Conservation (phyloP, 1,140 invertebrate genomes). For the Colletes latitarsis region DNA sequence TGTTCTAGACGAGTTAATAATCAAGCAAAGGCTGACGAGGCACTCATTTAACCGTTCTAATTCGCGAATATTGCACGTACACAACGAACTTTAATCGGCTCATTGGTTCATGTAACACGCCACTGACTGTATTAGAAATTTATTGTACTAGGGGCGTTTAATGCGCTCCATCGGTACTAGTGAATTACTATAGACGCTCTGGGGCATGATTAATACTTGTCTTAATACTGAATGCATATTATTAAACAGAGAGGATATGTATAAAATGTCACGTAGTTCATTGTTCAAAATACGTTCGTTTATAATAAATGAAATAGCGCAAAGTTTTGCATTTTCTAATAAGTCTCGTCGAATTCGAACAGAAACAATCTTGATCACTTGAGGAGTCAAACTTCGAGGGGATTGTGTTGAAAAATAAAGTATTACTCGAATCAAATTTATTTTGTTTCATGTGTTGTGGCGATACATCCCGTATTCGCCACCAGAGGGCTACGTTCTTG, state of each 20-base stretch:
- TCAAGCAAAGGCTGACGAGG: slow-evolving; percentile 41
- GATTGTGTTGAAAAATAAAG: too few species aligned
- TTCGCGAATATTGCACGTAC: slow-evolving; percentile 41
- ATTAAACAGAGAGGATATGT: background rate
- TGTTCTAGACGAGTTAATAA: slow-evolving; percentile 36
- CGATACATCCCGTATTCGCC: too few species aligned
- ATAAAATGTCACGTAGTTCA: too few species aligned
- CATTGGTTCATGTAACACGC: slow-evolving; percentile 40
- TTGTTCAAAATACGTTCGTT: too few species aligned
- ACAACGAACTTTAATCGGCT: slow-evolving; percentile 47
- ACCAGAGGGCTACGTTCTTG: too few species aligned
- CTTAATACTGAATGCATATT: slow-evolving; percentile 14
- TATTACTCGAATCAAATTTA: too few species aligned
- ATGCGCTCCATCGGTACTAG: slow-evolving; percentile 35
- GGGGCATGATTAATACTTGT: slow-evolving; percentile 27
- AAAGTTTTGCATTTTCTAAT: too few species aligned
- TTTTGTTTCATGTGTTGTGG: too few species aligned
- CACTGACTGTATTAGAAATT: slow-evolving; percentile 45
- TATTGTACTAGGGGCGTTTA: slow-evolving; percentile 39
- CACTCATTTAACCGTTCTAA: slow-evolving; percentile 45
- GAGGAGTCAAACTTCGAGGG: too few species aligned
- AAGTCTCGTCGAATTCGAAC: too few species aligned
- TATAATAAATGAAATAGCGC: too few species aligned
- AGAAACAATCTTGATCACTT: too few species aligned
- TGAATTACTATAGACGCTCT: slow-evolving; percentile 31